A percentile compares a stretch with the other conserved stretches of the same genome.
phyloP scores from a whole-genome alignment of 2,888 invertebrate species.

The Digitonthophagus gazella region DNA sequence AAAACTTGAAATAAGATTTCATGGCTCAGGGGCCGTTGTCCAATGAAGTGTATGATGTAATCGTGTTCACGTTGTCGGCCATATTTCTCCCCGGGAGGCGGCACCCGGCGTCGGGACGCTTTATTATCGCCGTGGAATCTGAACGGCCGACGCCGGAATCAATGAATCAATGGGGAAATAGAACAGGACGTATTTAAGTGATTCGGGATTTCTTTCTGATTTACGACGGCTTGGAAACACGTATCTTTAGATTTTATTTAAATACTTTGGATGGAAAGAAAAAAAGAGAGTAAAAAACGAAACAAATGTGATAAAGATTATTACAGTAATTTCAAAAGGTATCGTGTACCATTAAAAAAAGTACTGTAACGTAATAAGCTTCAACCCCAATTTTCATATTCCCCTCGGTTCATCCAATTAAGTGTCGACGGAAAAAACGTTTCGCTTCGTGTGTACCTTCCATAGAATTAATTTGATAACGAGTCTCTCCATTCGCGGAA shows the following conservation, averaged over 20 bases:
- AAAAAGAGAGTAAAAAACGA: too few species aligned
- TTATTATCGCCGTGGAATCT: conserved; percentile 11
- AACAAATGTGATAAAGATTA: too few species aligned
- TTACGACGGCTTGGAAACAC: neutral
- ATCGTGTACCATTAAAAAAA: neutral
- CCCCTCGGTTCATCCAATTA: neutral
- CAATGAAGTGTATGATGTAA: conserved; percentile 33
- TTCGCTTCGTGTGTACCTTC: neutral
- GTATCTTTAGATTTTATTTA: neutral
- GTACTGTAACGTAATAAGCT: neutral
- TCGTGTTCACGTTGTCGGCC: conserved; percentile 21
- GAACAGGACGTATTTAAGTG: conserved; percentile 18
- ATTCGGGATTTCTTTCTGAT: conserved; percentile 6
- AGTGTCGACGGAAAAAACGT: neutral
- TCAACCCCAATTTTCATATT: neutral
- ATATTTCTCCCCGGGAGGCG: conserved; percentile 4
- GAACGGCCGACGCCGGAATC: conserved; percentile 6
- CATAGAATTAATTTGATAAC: neutral
- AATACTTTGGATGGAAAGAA: too few species aligned
- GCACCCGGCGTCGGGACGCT: neutral
- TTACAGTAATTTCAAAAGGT: neutral
- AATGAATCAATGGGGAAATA: conserved; percentile 13
- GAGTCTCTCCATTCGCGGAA: neutral
- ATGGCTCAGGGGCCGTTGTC: conserved; percentile 28
- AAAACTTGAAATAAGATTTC: conserved; percentile 31